Base-by-base conservation (phyloP, 2,113 vertebrate genomes). In the Coturnix japonica region DNA sequence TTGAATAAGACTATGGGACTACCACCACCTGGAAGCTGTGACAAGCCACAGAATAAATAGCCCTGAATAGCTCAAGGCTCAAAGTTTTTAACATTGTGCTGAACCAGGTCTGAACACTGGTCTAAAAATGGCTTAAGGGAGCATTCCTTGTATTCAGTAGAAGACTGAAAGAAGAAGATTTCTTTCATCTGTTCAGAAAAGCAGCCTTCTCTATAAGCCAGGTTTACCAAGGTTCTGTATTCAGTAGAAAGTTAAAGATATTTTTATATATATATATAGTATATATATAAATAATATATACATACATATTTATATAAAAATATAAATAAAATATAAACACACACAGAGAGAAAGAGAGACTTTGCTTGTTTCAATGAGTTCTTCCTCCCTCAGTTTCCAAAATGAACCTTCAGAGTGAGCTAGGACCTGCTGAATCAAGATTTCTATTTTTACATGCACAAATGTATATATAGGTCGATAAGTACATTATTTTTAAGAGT, bases 331-430 rank as follows among this genome's bases (percentile, higher is more conserved):
- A n/a, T n/a, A n/a, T n/a, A n/a, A n/a, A n/a, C n/a, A n/a, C n/a
- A n/a, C n/a, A n/a, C n/a, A n/a, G n/a, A n/a, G n/a, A n/a, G n/a
- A 44, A 19, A 60, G 0, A 20, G 13, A 3, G 12, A 11, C 0
- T 1, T 30, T 6, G 5, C 13, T 65, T 46, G 10, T 25, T 90
- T 64, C 33, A 8, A 51, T 4, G 43, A 69, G 12, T 35, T 53
- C 1, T 43, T 44, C 51, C 31, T 22, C n/a, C 18, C 9, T 69
- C 41, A 22, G 20, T 64, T 90, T 46, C 9, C 47, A 69, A 46
- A 75, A 56, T 0, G 2, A 44, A 31, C 72, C 85, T 79, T 35
- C 37, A 26, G 30, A 35, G 23, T 21, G 7, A 77, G 18, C 23
- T 39, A 67, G 67, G 28, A 80, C 7, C 26, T 11, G 2, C 20